Percentiles rank a stretch among this genome's conserved stretches.
These are phyloP conservation scores for Pica pica DNA, from an alignment of 2,113 vertebrate species.

Conservation along the genomic window DNA sequence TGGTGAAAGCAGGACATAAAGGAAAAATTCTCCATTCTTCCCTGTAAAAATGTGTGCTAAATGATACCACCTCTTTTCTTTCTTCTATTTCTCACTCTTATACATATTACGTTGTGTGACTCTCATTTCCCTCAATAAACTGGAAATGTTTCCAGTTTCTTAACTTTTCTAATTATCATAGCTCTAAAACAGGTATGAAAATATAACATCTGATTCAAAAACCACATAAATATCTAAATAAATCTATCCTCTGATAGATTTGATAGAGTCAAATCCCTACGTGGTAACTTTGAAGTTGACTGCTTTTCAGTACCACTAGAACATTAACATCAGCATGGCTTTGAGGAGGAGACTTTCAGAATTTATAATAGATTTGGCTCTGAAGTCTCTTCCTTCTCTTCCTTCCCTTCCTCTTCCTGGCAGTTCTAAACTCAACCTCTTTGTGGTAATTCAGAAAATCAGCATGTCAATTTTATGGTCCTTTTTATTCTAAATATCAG, in stretches of 20 bases:
- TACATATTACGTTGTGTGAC: rapidly evolving
- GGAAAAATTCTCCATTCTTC: neutral
- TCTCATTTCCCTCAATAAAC: neutral
- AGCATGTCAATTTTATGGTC: neutral
- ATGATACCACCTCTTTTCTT: neutral
- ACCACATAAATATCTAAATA: neutral
- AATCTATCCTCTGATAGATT: neutral
- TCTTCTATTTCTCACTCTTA: neutral
- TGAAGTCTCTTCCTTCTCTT: neutral
- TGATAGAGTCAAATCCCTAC: neutral
- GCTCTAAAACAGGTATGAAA: neutral
- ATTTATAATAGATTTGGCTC: neutral
- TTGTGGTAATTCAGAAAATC: neutral
- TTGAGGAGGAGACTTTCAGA: neutral
- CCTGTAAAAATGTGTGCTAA: neutral
- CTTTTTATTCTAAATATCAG: neutral
- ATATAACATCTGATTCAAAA: neutral
- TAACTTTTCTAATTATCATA: neutral
- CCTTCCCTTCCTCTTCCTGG: neutral
- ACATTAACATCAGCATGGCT: neutral
- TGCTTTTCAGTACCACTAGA: neutral
- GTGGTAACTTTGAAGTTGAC: neutral
- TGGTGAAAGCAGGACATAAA: neutral
- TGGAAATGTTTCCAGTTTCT: neutral
- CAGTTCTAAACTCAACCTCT: neutral